Evolutionary conservation across 2,888 invertebrate species (phyloP).

Genomic region (Agrotis ipsilon): DNA sequence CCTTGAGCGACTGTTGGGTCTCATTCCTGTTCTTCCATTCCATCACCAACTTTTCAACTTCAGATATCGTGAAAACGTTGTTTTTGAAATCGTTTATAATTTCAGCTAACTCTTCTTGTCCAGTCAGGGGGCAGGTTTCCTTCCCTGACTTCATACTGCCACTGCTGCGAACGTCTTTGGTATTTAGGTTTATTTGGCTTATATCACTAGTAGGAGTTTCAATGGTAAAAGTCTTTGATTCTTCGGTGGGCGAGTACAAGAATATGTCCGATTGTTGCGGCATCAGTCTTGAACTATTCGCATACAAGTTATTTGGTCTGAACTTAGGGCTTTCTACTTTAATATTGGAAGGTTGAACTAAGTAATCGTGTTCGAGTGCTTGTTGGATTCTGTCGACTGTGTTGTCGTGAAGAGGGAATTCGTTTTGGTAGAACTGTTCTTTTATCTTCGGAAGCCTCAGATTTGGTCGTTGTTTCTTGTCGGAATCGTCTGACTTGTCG

Average conservation of each 20-base stretch:
- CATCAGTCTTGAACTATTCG: conserved; percentile 85
- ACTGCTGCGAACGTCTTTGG: conserved; percentile 84
- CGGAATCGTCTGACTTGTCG: conserved; percentile 69
- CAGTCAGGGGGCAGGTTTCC: conserved; percentile 83
- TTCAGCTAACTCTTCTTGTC: conserved; percentile 95
- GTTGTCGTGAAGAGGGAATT: conserved; percentile 80
- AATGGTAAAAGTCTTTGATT: conserved; percentile 85
- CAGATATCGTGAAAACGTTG: conserved; percentile 96
- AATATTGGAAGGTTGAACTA: conserved; percentile 92
- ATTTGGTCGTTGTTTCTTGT: conserved; percentile 87
- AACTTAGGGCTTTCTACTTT: conserved; percentile 90
- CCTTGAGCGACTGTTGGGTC: conserved; percentile 96
- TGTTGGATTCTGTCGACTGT: conserved; percentile 85
- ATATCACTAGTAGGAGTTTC: conserved; percentile 89
- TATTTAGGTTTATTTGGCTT: conserved; percentile 86
- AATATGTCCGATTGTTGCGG: conserved; percentile 86
- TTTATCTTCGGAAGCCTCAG: conserved; percentile 84
- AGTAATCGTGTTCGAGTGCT: conserved; percentile 91
- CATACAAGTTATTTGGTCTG: conserved; percentile 87
- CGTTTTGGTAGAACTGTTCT: conserved; percentile 89
- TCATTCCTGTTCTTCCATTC: conserved; percentile 97
- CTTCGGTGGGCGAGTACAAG: conserved; percentile 89
- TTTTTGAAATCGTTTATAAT: conserved; percentile 97
- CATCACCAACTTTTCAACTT: conserved; percentile 96
- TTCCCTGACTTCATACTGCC: conserved; percentile 86